Base-by-base conservation (phyloP, 2,797 vertebrate species). In the Cryptoblepharus egeriae region DNA sequence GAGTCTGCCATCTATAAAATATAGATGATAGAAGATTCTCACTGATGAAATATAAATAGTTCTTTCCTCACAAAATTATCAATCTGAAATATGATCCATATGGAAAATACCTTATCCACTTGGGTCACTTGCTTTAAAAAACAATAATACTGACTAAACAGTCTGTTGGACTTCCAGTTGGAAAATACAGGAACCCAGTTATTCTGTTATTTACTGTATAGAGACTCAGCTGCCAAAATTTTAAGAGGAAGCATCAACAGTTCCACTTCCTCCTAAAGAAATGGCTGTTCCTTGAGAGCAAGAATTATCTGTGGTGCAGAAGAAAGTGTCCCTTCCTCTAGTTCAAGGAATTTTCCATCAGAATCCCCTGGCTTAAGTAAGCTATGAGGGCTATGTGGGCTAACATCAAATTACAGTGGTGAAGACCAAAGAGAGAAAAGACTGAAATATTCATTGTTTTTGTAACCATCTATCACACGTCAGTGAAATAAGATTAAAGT, bases 171-270 rank as follows among this genome's bases (percentile, higher is more conserved):
- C 73, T 75, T 77, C 76, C 30, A 55, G 6, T 28, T n/a, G 30
- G 60, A 74, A 18, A 57, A 24, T 39, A 74, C 69, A 88, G 68
- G 32, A 42, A 72, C 84, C 79, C 75, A 11, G 32, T 87, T 86
- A 16, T 82, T 35, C 74, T 1, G 42, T 90, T 1, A 26, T 5
- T 84, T 79, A 71, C 75, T 71, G 57, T 15, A 55, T 1, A 70
- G 32, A 24, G 16, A 58, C 16, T 65, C 71, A 4, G 24, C n/a
- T n/a, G n/a, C 16, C 80, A 9, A 63, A 63, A 39, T 24, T 26
- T 22, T 32, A 61, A 15, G 49, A 52, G 49, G 15, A 15, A 52
- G 49, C 15, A 15, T 18, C 49, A 13, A 16, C 49, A 52, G 49
- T 52, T 16, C 13, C 49, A 15, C 13, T 52, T 52, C 49, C 15